Base-by-base conservation (phyloP, 53 echinoderm and acorn worm genomes). In the Holothuria scabra region DNA sequence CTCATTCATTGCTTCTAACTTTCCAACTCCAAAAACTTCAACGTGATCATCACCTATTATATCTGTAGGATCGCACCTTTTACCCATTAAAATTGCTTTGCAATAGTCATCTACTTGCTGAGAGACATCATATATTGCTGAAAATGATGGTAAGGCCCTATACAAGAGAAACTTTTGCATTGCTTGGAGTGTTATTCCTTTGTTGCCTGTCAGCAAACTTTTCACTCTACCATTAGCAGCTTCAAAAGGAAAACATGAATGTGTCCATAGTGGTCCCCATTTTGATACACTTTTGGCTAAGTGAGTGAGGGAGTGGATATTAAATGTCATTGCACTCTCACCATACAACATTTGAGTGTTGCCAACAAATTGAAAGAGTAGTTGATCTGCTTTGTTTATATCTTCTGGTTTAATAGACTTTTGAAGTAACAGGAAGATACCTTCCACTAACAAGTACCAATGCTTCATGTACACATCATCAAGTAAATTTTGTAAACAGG, bases 241-340 rank as follows among this genome's bases (percentile, higher is more conserved):
- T 66, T 92, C 92, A 75, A 89, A 92, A 65, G 86, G 83, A 56
- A 92, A 92, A 56, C 92, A 92, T 24, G 92, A 92, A 55, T 84
- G 84, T 26, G 78, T 68, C 89, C 89, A 92, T 5, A 92, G 44
- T 8, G 92, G 92, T 8, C 89, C 92, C 66, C 83, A 82, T 44
- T 26, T 65, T 35, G 86, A 24, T 13, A 86, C 89, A 60, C 78
- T 22, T 21, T 44, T 86, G 29, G 83, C 57, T 8, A 88, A 56
- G 56, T 91, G 91, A 22, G 88, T 85, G 4, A 85, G 34, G 5
- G 91, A 84, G 59, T 91, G 91, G 18, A 91, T 52, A 29, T 92
- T 89, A 62, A 66, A 89, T 10, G 89, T 92, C 86, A 84, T 85
- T 18, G 10, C 16, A 16, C 46, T 29, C 49, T 28, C 57, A 33